Base-by-base conservation (phyloP, 2,113 vertebrate species). In the Lethenteron camtschaticum region DNA sequence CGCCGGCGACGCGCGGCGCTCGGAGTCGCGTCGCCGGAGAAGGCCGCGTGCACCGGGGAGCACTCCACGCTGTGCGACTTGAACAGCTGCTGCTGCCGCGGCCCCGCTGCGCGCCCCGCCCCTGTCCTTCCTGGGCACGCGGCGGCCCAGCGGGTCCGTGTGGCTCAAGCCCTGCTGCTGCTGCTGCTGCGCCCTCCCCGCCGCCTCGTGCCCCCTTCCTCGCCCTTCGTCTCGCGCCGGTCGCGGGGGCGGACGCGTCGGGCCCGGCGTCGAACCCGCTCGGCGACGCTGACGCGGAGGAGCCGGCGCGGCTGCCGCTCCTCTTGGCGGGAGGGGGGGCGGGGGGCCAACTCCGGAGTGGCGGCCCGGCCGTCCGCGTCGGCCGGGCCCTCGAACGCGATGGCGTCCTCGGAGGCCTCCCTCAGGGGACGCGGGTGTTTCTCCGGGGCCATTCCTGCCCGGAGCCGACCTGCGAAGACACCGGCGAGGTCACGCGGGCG, bases 21-120 rank as follows among this genome's bases (percentile, higher is more conserved):
- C 24, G 63, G 63, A 24, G 41, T 41, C 41, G 41, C 41, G 41
- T 41, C 41, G 41, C 41, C 41, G 41, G 41, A 41, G 41, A 41
- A 41, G 41, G 41, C 41, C 41, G 41, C 41, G 10, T 66, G 63
- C 63, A 24, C 24, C 24, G 63, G 63, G 24, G 63, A 66, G 24
- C 24, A 66, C 24, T 66, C 63, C n/a, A 66, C 63, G 24, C 63
- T 66, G 63, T 24, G 63, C n/a, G n/a, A 66, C 63, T 66, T 66
- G 10, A 16, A 66, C 63, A 66, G 63, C 24, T 66, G 63, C 24
- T 41, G 41, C 41, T 41, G 41, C 41, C 41, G 41, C 41, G 41
- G 41, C 41, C 41, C 5, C 6, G 41, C 41, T 41, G 41, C 5
- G 41, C 41, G 41, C 41, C 41, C 41, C 41, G 6, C 63, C 63